These are phyloP conservation scores for Oceanodroma tethys DNA, from an alignment of 2,113 vertebrate species.

Conservation along the genomic window DNA sequence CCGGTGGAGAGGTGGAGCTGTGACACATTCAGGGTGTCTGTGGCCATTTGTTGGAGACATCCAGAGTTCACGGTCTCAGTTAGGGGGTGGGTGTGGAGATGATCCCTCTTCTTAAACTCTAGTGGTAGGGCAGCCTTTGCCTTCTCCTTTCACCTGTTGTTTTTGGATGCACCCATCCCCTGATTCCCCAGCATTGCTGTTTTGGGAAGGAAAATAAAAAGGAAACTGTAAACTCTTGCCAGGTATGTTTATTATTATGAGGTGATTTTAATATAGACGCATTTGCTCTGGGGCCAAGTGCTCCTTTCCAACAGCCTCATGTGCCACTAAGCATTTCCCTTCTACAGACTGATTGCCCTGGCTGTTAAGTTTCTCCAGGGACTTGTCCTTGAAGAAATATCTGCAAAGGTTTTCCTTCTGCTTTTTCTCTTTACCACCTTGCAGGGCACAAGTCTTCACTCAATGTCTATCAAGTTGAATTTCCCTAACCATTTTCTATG, in stretches of 20 bases:
- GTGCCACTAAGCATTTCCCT: background rate
- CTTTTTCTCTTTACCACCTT: background rate
- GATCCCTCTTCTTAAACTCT: background rate
- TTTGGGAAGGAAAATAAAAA: background rate
- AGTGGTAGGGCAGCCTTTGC: background rate
- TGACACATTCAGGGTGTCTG: background rate
- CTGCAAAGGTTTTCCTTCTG: background rate
- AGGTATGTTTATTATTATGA: background rate
- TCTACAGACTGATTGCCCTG: background rate
- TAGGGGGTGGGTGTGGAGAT: background rate
- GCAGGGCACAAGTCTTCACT: background rate
- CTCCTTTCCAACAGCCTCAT: background rate
- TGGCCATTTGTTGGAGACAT: background rate
- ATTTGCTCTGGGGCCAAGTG: background rate
- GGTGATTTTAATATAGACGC: background rate
- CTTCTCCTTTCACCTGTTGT: background rate
- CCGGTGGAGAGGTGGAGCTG: background rate
- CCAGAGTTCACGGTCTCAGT: background rate
- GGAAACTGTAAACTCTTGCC: background rate
- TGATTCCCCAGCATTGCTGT: background rate
- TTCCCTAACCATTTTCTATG: background rate
- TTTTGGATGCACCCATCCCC: background rate
- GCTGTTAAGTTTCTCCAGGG: background rate
- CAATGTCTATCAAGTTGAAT: background rate
- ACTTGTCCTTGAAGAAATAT: background rate